Evolutionary conservation across 2,888 invertebrate genomes (phyloP).

Genomic region (Ceriagrion tenellum): DNA sequence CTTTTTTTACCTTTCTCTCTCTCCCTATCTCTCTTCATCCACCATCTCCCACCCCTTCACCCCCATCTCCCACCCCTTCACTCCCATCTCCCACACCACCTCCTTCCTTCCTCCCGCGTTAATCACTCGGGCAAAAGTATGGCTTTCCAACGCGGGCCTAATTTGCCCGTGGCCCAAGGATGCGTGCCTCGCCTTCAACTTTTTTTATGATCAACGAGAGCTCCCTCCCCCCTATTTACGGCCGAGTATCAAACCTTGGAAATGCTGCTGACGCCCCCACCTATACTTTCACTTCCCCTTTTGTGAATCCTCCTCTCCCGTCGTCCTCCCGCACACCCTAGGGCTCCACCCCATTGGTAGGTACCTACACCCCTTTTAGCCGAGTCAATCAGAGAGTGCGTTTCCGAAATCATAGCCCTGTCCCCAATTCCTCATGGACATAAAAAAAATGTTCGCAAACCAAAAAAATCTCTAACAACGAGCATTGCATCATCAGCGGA

Average conservation of each 20-base stretch:
- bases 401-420: background rate
- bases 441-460: background rate
- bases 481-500: background rate
- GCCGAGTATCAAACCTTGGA: slow-evolving; percentile 11
- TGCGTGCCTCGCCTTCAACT: background rate
- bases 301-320: too few species aligned
- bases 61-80: background rate
- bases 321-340: too few species aligned
- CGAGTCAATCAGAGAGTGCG: too few species aligned
- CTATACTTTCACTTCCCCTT: background rate
- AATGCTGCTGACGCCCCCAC: background rate
- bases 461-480: background rate
- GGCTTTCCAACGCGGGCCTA: background rate
- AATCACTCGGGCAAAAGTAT: background rate
- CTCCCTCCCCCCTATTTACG: background rate
- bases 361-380: too few species aligned
- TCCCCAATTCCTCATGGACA: background rate
- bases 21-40: background rate
- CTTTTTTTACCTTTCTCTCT: background rate
- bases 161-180: background rate
- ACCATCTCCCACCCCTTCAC: background rate
- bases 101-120: background rate
- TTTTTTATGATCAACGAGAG: background rate
- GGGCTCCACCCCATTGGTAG: too few species aligned
- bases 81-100: too few species aligned